phyloP scores from a whole-genome alignment of 2,888 invertebrate species.

The Linnaemya tessellans region DNA sequence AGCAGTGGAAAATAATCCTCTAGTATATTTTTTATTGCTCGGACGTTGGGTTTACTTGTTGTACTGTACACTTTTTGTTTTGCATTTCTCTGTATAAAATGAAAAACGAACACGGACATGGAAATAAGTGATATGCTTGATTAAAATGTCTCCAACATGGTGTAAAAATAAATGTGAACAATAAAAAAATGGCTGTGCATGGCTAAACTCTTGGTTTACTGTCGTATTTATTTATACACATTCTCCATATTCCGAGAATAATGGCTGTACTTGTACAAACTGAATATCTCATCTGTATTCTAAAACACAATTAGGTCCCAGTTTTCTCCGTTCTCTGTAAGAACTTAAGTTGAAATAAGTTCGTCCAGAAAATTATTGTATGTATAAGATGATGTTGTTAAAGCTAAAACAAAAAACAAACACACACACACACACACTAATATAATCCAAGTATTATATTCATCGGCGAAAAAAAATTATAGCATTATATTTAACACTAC shows the following conservation, averaged over 20 bases:
- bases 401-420: no score
- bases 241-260: background rate
- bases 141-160: slow-evolving; percentile 72
- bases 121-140: slow-evolving; percentile 71
- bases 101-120: background rate
- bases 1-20: slow-evolving; percentile 3
- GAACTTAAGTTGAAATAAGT: slow-evolving; percentile 6
- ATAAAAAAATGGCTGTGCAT: slow-evolving; percentile 28
- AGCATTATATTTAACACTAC: no score
- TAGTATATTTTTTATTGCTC: slow-evolving; percentile 22
- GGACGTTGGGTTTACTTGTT: slow-evolving; percentile 47
- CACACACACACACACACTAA: no score
- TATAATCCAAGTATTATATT: no score
- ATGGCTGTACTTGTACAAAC: slow-evolving; percentile 6
- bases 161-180: slow-evolving; percentile 48
- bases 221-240: background rate
- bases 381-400: no score
- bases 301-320: slow-evolving; percentile 21
- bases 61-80: slow-evolving; percentile 35
- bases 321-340: background rate
- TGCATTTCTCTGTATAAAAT: slow-evolving; percentile 10
- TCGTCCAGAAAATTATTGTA: background rate
- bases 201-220: slow-evolving; percentile 7
- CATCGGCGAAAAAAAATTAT: no score
- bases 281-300: slow-evolving; percentile 37